Percentiles rank a stretch among this genome's conserved stretches.
Conservation (phyloP, 2,888 invertebrate species). For the Pyrrhosoma nymphula region DNA sequence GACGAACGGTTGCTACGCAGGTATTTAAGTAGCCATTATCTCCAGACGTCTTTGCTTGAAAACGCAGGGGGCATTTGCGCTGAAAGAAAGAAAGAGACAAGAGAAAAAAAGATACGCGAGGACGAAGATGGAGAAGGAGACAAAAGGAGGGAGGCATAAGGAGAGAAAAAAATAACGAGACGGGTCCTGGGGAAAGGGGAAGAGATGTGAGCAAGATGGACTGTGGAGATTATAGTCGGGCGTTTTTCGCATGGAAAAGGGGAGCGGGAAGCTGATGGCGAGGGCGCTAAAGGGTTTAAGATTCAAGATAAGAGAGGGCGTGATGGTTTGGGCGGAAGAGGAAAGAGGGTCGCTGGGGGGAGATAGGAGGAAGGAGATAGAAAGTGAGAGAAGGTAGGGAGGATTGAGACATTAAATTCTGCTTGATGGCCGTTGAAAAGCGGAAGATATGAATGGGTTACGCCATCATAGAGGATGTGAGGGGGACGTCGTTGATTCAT, state of each 20-base stretch:
- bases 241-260: neutral
- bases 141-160: neutral
- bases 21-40: neutral
- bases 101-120: neutral
- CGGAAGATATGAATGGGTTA: slow-evolving; percentile 4
- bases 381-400: neutral
- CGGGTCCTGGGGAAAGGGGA: neutral
- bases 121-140: neutral
- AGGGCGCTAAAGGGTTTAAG: slow-evolving; percentile 15
- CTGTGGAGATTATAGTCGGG: slow-evolving; percentile 3
- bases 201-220: neutral
- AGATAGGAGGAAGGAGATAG: neutral
- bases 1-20: neutral
- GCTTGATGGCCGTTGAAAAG: slow-evolving; percentile 13
- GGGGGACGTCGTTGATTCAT: too few species aligned
- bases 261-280: neutral
- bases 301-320: slow-evolving; percentile 13
- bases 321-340: neutral
- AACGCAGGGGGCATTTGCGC: neutral
- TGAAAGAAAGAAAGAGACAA: neutral
- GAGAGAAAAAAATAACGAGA: neutral
- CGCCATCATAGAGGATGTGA: neutral
- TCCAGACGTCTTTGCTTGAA: neutral
- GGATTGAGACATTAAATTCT: neutral
- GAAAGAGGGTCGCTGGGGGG: neutral